Percentiles rank a stretch among this genome's conserved stretches.
phyloP scores from a whole-genome alignment of 2,113 vertebrate species.

The Lanius ludovicianus region DNA sequence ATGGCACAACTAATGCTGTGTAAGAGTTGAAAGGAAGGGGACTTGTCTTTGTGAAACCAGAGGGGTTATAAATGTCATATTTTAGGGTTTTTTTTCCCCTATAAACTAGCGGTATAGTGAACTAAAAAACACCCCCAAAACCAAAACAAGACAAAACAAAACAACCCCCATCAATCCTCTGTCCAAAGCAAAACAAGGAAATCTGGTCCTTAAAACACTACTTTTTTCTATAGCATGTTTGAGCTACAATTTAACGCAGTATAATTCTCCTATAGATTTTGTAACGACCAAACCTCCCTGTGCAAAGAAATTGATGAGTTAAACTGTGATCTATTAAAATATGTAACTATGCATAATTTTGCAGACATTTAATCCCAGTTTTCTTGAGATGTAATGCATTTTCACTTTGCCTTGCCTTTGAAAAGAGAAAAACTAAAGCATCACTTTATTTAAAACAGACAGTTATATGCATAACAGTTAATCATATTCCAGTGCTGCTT shows the following conservation, averaged over 20 bases:
- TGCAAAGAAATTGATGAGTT: background rate
- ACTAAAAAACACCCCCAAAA: background rate
- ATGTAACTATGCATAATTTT: background rate
- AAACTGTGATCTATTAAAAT: background rate
- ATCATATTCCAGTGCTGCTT: background rate
- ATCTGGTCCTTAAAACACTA: fast-evolving
- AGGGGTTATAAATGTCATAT: fast-evolving
- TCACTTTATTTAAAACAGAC: background rate
- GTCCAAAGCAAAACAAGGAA: fast-evolving
- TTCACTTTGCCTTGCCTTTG: background rate
- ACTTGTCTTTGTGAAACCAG: background rate
- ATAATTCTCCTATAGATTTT: background rate
- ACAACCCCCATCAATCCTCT: background rate
- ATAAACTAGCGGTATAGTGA: fast-evolving
- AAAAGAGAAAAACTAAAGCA: background rate
- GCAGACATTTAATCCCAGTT: background rate
- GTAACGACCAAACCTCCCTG: background rate
- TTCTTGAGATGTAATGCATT: background rate
- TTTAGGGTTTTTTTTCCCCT: background rate
- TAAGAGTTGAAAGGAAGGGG: background rate
- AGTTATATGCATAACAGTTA: background rate
- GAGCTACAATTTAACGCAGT: background rate
- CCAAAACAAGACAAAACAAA: background rate
- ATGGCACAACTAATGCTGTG: background rate
- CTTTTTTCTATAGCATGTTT: background rate